phyloP scores from a whole-genome alignment of 2,113 vertebrate genomes.

The Actenoides lindsayi region DNA sequence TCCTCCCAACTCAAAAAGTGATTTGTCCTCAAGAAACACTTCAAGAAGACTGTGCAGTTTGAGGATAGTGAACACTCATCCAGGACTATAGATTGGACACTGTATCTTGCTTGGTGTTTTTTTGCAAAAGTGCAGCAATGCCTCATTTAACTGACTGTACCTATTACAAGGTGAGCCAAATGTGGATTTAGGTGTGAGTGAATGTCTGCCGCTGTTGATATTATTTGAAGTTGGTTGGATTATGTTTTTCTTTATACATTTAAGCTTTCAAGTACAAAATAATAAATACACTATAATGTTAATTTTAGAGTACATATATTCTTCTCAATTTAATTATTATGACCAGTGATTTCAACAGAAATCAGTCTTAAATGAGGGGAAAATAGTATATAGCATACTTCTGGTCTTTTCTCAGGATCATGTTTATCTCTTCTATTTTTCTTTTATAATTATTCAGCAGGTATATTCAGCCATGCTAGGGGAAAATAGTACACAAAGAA shows the following conservation, averaged over 20 bases:
- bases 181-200: background rate
- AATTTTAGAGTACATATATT: background rate
- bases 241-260: background rate
- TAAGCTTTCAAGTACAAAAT: background rate
- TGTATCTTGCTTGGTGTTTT: background rate
- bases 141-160: constrained; percentile 83
- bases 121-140: constrained; percentile 78
- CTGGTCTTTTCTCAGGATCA: background rate
- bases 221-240: background rate
- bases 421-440: background rate
- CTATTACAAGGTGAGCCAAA: constrained; percentile 80
- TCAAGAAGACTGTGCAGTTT: constrained; percentile 19
- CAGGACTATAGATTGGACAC: constrained; percentile 33
- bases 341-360: background rate
- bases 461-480: background rate
- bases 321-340: background rate
- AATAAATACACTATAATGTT: background rate
- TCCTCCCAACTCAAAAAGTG: constrained; percentile 44
- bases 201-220: background rate
- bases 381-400: background rate
- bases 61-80: background rate
- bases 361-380: background rate
- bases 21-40: constrained; percentile 23
- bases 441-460: background rate
- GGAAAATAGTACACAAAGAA: background rate